These are phyloP conservation scores for Channa maculata DNA, from an alignment of 2,113 vertebrate species.

Conservation along the genomic window DNA sequence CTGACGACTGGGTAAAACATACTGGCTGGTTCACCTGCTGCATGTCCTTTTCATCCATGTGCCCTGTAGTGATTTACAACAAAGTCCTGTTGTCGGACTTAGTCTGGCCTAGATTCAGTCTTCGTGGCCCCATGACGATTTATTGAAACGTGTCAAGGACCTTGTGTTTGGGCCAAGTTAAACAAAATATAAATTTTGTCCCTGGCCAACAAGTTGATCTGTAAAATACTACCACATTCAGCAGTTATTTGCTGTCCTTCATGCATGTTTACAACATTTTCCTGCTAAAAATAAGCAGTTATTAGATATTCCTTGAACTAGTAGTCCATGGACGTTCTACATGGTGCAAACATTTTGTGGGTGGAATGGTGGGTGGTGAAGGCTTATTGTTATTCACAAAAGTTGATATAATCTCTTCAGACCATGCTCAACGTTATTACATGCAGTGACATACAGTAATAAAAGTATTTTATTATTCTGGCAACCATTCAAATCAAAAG, in stretches of 20 bases:
- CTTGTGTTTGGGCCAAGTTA: neutral
- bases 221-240: neutral
- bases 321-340: no score
- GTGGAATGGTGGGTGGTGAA: no score
- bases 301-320: no score
- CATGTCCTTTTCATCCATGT: neutral
- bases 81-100: neutral
- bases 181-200: neutral
- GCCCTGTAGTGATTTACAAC: neutral
- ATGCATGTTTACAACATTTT: neutral
- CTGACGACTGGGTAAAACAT: no score
- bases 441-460: neutral
- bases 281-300: no score
- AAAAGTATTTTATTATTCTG: neutral
- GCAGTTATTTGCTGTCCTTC: neutral
- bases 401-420: neutral
- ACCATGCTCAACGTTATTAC: neutral
- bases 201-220: neutral
- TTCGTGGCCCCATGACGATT: neutral
- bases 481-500: neutral
- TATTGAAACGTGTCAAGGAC: neutral
- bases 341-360: no score
- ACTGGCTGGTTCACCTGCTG: neutral
- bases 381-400: no score
- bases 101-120: neutral